phyloP scores from a whole-genome alignment of 2,113 vertebrate species.

The Aphyosemion australe region DNA sequence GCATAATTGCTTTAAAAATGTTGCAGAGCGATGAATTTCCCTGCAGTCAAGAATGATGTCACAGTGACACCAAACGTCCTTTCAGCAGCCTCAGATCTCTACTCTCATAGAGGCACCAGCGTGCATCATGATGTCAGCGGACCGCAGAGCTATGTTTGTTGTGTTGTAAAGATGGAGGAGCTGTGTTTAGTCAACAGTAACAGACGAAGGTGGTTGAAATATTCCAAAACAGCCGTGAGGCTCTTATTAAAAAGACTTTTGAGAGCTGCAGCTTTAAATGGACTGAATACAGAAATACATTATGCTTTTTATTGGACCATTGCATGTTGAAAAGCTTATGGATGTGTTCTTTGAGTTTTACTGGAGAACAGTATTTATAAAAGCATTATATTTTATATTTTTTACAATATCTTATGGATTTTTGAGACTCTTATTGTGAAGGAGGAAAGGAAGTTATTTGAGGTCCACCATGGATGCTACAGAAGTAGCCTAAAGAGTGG shows the following conservation, averaged over 20 bases:
- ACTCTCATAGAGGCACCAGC: conserved; percentile 33
- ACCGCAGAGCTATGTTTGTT: conserved; percentile 59
- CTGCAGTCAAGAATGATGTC: conserved; percentile 5
- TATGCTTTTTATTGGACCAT: neutral
- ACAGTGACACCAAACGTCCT: conserved; percentile 3
- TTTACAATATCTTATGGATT: no score
- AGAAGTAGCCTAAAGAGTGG: no score
- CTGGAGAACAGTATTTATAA: no score
- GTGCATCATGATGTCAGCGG: conserved; percentile 30
- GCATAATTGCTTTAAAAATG: neutral
- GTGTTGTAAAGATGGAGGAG: conserved; percentile 38
- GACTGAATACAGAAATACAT: conserved; percentile 29
- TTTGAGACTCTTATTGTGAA: no score
- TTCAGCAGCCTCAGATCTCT: conserved; percentile 1
- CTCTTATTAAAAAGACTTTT: conserved; percentile 31
- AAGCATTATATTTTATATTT: no score
- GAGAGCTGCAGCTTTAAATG: conserved; percentile 14
- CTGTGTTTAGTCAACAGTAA: conserved; percentile 68
- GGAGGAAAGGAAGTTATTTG: no score
- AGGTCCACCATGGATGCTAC: no score
- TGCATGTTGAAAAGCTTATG: neutral
- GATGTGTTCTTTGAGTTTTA: no score
- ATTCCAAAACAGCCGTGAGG: conserved; percentile 57
- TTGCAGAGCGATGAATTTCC: conserved; percentile 22
- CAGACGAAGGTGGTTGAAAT: conserved; percentile 65